Base-by-base conservation (phyloP, 2,797 vertebrate species). In the Lepilemur septentrionalis region DNA sequence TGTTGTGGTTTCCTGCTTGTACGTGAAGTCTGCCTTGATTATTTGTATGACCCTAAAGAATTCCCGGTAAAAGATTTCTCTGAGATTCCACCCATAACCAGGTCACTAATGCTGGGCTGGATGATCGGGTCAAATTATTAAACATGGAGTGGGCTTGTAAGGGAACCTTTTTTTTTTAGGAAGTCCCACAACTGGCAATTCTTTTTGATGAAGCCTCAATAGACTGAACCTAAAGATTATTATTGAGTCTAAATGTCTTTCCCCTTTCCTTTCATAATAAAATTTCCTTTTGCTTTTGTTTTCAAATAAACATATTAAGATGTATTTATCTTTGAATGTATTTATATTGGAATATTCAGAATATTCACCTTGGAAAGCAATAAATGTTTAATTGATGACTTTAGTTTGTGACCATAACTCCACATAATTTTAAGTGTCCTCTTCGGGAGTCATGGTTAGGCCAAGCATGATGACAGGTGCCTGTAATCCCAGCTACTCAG, bases 301-400 rank as follows among this genome's bases (percentile, higher is more conserved):
- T 91, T 93, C 80, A 87, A 89, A 72, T 46, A 85, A 84, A 69
- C 18, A 83, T 55, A 38, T 35, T 52, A 52, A n/a, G 14, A 14
- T 87, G 1, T 89, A 69, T 78, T 93, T 28, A 85, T 38, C 43
- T 96, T 76, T 28, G 73, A 82, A 80, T 76, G 8, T 76, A 89
- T 89, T 93, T 43, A 90, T 61, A 72, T 61, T 67, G 28, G 85
- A 95, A 82, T 83, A 96, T 86, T 81, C 12, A 94, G 55, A 93
- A 89, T 84, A 75, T 79, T 93, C 43, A 88, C 43, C 28, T 65
- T 86, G 67, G 52, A 91, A 84, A 22, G 57, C 12, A 59, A 59
- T 73, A 63, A 83, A 43, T 63, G 55, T 20, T 87, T 94, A 61
- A 87, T 73, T 85, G n/a, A 96, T 93, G 61, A 89, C 18, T 2